Evolutionary conservation across 2,888 invertebrate species (phyloP).

Genomic region (Drosophila pegasa): DNA sequence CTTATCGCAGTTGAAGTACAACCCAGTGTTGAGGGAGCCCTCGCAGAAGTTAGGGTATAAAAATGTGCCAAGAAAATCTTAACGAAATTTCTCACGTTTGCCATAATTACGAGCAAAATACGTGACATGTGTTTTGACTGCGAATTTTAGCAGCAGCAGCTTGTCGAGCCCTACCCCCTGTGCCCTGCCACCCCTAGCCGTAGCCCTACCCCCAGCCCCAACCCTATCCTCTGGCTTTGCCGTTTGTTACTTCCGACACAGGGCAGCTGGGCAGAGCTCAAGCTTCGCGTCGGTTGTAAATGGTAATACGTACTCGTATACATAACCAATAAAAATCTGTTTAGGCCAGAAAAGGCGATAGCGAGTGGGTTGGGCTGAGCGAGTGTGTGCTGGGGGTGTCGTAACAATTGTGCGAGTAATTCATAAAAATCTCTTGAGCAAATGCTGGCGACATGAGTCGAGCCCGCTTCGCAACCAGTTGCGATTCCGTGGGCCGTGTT

Average conservation of each 20-base stretch:
- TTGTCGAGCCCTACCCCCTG: slow-evolving; percentile 33
- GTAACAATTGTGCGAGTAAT: slow-evolving; percentile 56
- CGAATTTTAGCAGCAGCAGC: slow-evolving; percentile 59
- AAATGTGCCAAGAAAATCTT: slow-evolving; percentile 78
- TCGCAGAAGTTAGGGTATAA: slow-evolving; percentile 36
- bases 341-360: slow-evolving; percentile 37
- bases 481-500: slow-evolving; percentile 21
- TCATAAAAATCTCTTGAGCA: slow-evolving; percentile 78
- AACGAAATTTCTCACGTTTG: slow-evolving; percentile 81
- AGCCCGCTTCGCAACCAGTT: slow-evolving; percentile 5
- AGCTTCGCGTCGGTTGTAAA: slow-evolving; percentile 56
- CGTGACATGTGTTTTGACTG: slow-evolving; percentile 81
- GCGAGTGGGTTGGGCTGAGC: background rate
- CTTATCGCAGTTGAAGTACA: background rate
- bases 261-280: background rate
- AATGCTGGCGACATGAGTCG: slow-evolving; percentile 70
- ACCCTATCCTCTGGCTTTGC: background rate
- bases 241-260: background rate
- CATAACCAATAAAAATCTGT: slow-evolving; percentile 71
- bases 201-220: background rate
- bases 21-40: background rate
- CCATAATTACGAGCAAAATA: slow-evolving; percentile 81
- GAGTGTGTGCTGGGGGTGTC: slow-evolving; percentile 17
- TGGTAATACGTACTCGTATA: slow-evolving; percentile 57
- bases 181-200: background rate